Base-by-base conservation (phyloP, 2,113 vertebrate genomes). In the Tyrannus savana region DNA sequence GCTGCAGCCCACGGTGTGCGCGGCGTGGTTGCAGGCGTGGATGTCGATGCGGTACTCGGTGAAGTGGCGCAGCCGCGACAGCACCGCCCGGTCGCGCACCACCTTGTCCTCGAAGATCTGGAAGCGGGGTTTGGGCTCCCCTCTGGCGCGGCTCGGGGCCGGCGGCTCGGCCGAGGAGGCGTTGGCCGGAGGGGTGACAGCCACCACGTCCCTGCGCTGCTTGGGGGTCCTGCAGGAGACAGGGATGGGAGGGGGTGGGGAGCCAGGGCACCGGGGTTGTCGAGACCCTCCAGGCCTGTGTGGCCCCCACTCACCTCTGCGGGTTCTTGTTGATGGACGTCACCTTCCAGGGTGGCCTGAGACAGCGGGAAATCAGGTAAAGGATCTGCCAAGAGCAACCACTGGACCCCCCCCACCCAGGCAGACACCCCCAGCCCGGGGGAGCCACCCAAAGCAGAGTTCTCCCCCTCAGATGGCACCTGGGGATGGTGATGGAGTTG, bases 41-140 rank as follows among this genome's bases (percentile, higher is more conserved):
- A 98, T 98, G 94, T 98, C 98, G 10, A 98, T 98, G 30, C 98
- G 97, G 50, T 98, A 98, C 78, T 98, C 98, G 0, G 98, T 98
- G 97, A 98, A 98, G 82, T 98, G 98, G 24, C 97, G 97, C 84
- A 98, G 96, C 64, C 89, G 95, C 0, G 97, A 95, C 67, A 98
- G 93, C 80, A 98, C 97, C 1, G 91, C 97, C 56, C 98, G 94
- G 68, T 98, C 98, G 0, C 97, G 96, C 21, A 98, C 97, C 78
- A 98, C 98, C 84, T 98, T 98, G 95, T 98, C 98, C 93, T 98
- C 98, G 0, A 97, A 98, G 90, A 98, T 97, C 92, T 97, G 98
- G 85, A 98, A 98, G 50, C 96, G 55, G 0, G 91, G 72, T 25
- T 95, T 92, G 44, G 82, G 59, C 3, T 94, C 68, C 0, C 68